phyloP scores from a whole-genome alignment of 2,888 invertebrate genomes.

The Rhingia rostrata region DNA sequence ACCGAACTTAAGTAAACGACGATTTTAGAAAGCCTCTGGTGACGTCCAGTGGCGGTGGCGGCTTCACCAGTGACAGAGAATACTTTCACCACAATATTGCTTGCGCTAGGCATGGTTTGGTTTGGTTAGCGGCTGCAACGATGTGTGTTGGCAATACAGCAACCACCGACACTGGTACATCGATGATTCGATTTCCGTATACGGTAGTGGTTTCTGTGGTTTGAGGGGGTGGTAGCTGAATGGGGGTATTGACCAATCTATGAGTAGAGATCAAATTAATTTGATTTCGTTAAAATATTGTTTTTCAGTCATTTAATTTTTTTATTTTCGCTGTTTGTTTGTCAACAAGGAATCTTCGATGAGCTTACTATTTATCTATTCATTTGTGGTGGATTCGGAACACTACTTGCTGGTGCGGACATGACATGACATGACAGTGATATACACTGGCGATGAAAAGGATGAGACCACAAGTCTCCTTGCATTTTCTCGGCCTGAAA shows the following conservation, averaged over 20 bases:
- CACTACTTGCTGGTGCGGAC: no score
- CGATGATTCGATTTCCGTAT: constrained; percentile 60
- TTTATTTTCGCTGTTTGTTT: constrained; percentile 14
- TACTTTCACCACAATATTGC: constrained; percentile 58
- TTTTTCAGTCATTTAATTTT: constrained; percentile 1
- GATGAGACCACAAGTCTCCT: no score
- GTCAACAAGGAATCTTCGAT: constrained; percentile 18
- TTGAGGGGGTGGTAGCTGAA: no score
- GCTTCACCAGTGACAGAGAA: constrained; percentile 30
- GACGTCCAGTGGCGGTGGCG: constrained; percentile 5
- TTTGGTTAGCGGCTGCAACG: constrained; percentile 27
- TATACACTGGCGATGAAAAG: no score
- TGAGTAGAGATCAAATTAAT: constrained; percentile 49
- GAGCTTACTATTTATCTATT: no score
- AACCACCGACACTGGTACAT: constrained; percentile 41
- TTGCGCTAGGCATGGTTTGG: constrained; percentile 5
- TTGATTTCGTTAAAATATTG: constrained; percentile 24
- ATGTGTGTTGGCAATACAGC: constrained; percentile 38
- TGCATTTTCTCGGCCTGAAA: no score
- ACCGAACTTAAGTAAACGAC: not conserved
- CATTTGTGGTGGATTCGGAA: no score
- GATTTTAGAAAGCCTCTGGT: constrained; percentile 44
- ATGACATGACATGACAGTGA: no score
- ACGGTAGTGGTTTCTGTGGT: constrained; percentile 32
- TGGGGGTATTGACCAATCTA: constrained; percentile 28